Base-by-base conservation (phyloP, 1,140 invertebrate genomes). In the Drosophila bifasciata region DNA sequence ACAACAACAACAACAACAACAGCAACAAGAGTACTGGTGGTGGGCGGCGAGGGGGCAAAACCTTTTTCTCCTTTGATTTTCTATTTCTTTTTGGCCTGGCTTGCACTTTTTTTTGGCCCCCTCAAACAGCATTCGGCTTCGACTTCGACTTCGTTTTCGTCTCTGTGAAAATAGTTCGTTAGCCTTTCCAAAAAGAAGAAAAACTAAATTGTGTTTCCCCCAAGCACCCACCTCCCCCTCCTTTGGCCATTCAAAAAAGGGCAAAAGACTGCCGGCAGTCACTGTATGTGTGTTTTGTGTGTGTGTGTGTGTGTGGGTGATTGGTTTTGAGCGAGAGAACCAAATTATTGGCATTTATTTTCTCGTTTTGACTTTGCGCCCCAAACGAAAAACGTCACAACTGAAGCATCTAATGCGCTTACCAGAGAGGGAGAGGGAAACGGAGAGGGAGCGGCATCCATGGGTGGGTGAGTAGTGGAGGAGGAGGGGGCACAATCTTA, bases 301-400 rank as follows among this genome's bases (percentile, higher is more conserved):
- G 3, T 40, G 40, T 36, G 52, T 15, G 40, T 56, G 52, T 59
- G 73, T 78, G 79, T 76, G 73, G 77, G 78, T 88, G 81, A 88
- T 88, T 88, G 83, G 83, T 88, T 88, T 77, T 86, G 83, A 79
- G 73, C 71, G 76, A 76, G 73, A 62, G 79, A 85, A 78, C 74
- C 78, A 83, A 88, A 86, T 86, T 86, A 86, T 86, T 86, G 81
- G 78, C 81, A 88, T 88, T 86, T 86, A 86, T 86, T 86, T 78
- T 69, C 71, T 88, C 83, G 83, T 88, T 86, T 88, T 88, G 83
- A 88, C 74, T 75, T 75, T 67, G 69, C 64, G 63, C 51, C 17
- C 53, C 32, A 41, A 36, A 36, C 44, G 32, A 56, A 57, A 51
- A 62, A 55, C 62, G 60, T 61, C 80, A 71, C 80, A 80, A 78